phyloP scores from a whole-genome alignment of 2,888 invertebrate species.

The Blastobasis adustella region DNA sequence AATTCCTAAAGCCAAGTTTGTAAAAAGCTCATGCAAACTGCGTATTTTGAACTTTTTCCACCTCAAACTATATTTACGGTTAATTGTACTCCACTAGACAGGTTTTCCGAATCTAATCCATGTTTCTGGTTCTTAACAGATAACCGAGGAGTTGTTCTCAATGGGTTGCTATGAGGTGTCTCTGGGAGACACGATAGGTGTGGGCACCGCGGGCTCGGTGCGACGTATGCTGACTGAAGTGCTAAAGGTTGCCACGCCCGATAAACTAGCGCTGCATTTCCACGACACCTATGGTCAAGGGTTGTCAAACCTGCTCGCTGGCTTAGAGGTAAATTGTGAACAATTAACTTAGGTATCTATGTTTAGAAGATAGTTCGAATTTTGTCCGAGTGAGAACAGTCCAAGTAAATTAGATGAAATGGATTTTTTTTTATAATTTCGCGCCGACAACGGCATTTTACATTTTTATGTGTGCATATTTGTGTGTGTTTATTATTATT shows the following conservation, averaged over 20 bases:
- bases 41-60: too few relatives aligned
- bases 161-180: constrained; percentile 98
- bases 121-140: constrained; percentile 33
- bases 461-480: too few relatives aligned
- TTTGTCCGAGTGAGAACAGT: too few relatives aligned
- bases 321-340: constrained; percentile 79
- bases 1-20: too few relatives aligned
- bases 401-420: too few relatives aligned
- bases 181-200: constrained; percentile 97
- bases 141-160: constrained; percentile 79
- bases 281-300: constrained; percentile 99
- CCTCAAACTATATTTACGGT: too few relatives aligned
- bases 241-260: constrained; percentile 73
- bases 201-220: constrained; percentile 91
- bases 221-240: constrained; percentile 85
- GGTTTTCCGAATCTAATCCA: not conserved
- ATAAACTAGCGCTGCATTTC: constrained; percentile 93
- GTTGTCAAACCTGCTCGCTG: constrained; percentile 91
- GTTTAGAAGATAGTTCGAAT: too few relatives aligned
- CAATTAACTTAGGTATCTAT: not conserved
- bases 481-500: too few relatives aligned
- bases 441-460: too few relatives aligned
- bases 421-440: too few relatives aligned
- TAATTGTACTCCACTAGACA: not conserved
- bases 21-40: too few relatives aligned